Evolutionary conservation across 1,140 invertebrate genomes (phyloP).

Genomic region (Procambarus clarkii): DNA sequence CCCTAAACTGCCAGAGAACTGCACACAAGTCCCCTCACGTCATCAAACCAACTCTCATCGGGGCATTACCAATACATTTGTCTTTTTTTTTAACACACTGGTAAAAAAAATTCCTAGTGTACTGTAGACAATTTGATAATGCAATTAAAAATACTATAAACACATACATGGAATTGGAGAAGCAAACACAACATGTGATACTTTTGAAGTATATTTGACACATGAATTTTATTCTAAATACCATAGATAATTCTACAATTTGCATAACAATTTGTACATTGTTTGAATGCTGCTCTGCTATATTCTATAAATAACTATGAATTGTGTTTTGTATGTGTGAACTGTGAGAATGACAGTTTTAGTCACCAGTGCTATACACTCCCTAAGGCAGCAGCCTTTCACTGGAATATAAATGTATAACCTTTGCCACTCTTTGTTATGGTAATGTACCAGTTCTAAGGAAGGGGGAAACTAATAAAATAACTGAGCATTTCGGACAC

Average conservation of each 20-base stretch:
- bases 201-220: conserved; percentile 66
- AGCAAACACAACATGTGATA: conserved; percentile 23
- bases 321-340: conserved; percentile 27
- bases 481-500: conserved; percentile 19
- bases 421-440: not conserved
- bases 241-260: conserved; percentile 59
- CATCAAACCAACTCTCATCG: too few species aligned
- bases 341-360: conserved; percentile 28
- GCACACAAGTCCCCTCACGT: too few species aligned
- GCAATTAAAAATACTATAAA: too few species aligned
- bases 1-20: too few species aligned
- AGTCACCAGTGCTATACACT: not conserved
- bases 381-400: not conserved
- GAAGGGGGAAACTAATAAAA: not conserved
- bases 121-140: too few species aligned
- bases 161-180: not conserved
- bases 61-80: too few species aligned
- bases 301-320: conserved; percentile 35
- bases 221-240: conserved; percentile 66
- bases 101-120: too few species aligned
- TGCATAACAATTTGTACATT: conserved; percentile 67
- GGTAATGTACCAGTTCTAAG: not conserved
- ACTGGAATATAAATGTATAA: not conserved
- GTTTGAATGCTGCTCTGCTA: conserved; percentile 66
- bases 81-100: too few species aligned